A percentile compares a stretch with the other conserved stretches of the same genome.
Conservation (phyloP, 2,113 vertebrate species). For the Aldabrachelys gigantea region DNA sequence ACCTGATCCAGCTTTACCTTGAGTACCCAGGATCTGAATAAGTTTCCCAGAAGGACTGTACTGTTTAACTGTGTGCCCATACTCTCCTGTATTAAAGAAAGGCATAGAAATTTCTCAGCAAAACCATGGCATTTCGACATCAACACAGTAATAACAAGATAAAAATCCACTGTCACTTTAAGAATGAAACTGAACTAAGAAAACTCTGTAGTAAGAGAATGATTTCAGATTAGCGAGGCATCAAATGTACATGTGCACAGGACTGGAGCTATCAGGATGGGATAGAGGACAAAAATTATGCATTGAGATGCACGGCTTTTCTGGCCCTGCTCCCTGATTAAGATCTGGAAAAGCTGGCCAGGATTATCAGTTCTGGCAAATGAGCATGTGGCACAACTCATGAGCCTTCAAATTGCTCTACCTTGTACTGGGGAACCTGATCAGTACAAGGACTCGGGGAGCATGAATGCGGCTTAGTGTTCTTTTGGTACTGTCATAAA, state of each 20-base stretch:
- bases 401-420: not conserved
- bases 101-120: not conserved
- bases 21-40: constrained; percentile 86
- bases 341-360: not conserved
- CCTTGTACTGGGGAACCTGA: not conserved
- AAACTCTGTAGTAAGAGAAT: not conserved
- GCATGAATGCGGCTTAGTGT: not conserved
- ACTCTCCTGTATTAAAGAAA: constrained; percentile 76
- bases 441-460: not conserved
- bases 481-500: not conserved
- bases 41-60: constrained; percentile 90
- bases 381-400: not conserved
- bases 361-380: not conserved
- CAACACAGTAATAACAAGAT: not conserved
- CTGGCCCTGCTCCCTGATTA: not conserved
- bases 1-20: constrained; percentile 86
- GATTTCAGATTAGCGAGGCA: not conserved
- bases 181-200: not conserved
- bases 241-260: not conserved
- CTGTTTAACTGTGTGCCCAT: constrained; percentile 93
- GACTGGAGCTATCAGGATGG: not conserved
- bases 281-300: not conserved
- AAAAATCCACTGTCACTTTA: not conserved
- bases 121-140: not conserved
- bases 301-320: not conserved